Evolutionary conservation across 2,888 invertebrate species (phyloP).

Genomic region (Limnephilus rhombicus): DNA sequence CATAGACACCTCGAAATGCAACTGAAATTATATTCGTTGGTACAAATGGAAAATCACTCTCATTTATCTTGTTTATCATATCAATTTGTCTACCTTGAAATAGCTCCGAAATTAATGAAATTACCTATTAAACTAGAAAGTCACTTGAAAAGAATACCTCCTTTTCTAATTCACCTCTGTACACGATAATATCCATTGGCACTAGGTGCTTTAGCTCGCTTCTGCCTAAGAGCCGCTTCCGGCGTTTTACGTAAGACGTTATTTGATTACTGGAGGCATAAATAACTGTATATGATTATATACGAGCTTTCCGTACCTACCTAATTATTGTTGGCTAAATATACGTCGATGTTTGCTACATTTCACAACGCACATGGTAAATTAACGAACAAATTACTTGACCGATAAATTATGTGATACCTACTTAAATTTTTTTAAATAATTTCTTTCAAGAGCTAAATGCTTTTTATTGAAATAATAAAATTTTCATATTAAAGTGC

Average conservation of each 20-base stretch:
- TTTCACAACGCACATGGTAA: not conserved
- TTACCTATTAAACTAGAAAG: not conserved
- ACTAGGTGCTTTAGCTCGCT: constrained; percentile 13
- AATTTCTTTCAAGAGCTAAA: not conserved
- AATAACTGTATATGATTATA: constrained; percentile 22
- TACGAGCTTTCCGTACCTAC: not conserved
- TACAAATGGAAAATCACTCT: no score
- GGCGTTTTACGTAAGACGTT: constrained; percentile 38
- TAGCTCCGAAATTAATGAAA: no score
- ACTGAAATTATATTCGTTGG: no score
- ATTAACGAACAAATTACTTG: not conserved
- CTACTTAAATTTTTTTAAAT: not conserved
- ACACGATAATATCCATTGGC: constrained; percentile 31
- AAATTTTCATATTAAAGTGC: no score
- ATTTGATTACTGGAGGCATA: constrained; percentile 39
- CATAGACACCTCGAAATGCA: no score
- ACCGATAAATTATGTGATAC: not conserved
- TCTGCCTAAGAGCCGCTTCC: constrained; percentile 32
- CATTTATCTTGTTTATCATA: no score
- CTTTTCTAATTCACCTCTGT: not conserved
- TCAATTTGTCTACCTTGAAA: no score
- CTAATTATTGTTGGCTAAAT: not conserved
- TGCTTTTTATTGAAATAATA: no score
- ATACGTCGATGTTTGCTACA: not conserved
- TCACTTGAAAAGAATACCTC: not conserved